Conservation (phyloP, 2,113 vertebrate genomes). For the Holacanthus passer region DNA sequence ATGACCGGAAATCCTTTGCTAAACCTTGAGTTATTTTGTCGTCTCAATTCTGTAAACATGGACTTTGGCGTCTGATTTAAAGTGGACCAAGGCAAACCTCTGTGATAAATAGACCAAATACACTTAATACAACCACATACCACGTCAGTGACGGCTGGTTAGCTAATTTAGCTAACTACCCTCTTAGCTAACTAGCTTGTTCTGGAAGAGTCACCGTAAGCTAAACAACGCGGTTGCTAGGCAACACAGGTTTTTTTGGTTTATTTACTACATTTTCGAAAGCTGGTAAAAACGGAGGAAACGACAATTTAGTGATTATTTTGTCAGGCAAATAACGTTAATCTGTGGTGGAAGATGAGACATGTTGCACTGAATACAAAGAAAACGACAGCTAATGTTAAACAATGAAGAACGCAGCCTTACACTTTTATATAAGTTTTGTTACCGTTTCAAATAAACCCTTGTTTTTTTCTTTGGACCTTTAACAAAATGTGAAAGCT, state of each 20-base stretch:
- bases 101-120: too few relatives aligned
- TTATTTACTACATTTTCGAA: neutral
- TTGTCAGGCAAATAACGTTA: neutral
- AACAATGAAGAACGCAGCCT: neutral
- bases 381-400: neutral
- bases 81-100: neutral
- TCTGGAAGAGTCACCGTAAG: neutral
- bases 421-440: neutral
- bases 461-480: neutral
- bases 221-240: slow-evolving; percentile 49
- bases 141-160: too few relatives aligned
- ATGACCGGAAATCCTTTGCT: neutral
- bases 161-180: neutral
- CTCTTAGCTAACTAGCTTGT: neutral
- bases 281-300: neutral
- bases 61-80: slow-evolving; percentile 12
- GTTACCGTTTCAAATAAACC: neutral
- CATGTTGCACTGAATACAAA: neutral
- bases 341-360: neutral
- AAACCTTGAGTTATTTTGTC: neutral
- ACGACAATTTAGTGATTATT: neutral
- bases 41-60: slow-evolving; percentile 5
- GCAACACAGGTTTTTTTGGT: slow-evolving; percentile 18
- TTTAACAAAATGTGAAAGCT: neutral
- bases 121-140: neutral